Evolutionary conservation across 1,140 invertebrate species (phyloP), one percentile per base, ranked within the genome.

Genomic region (Aricia agestis): DNA sequence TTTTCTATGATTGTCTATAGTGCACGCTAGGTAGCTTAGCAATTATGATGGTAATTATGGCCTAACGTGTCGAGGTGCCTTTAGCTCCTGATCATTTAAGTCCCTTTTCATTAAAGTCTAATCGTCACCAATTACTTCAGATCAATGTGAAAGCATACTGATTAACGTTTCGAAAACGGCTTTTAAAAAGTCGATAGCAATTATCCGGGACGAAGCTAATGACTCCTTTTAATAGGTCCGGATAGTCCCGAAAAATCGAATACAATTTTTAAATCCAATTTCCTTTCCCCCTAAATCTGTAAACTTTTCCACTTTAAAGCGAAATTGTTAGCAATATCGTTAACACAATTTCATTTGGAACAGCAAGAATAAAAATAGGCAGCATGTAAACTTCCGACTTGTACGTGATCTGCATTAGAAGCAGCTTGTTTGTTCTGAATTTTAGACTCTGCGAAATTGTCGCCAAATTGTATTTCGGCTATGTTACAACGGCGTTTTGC

Each of bases 371-470:
- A 78, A 78, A 78, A 74, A 76, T 74, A 76, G 75, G 75, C 70
- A 67, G 69, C 69, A 75, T 70, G 71, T 72, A 72, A 76, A 78
- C 72, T 76, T 72, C 74, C 70, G 65, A 66, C 42, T 52, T 67
- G 65, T 73, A 75, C 76, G 77, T 81, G 76, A 75, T 75, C 68
- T 67, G 72, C 79, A 74, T 83, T 74, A 70, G 61, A 77, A 76
- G 67, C 18, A 77, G 66, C 72, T 72, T 73, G 74, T 77, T 78
- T 77, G 74, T 78, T 72, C 78, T 76, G 72, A 78, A 77, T 80
- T 81, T 82, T 76, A 80, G 72, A 84, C 85, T 71, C 82, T 83
- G 74, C 66, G 68, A 82, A 82, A 83, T 82, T 79, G 74, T 79
- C 77, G 65, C 72, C 13, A 69, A 61, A 78, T 71, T 74, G 59